phyloP scores from a whole-genome alignment of 2,888 invertebrate species.

The Drosophila atripex region DNA sequence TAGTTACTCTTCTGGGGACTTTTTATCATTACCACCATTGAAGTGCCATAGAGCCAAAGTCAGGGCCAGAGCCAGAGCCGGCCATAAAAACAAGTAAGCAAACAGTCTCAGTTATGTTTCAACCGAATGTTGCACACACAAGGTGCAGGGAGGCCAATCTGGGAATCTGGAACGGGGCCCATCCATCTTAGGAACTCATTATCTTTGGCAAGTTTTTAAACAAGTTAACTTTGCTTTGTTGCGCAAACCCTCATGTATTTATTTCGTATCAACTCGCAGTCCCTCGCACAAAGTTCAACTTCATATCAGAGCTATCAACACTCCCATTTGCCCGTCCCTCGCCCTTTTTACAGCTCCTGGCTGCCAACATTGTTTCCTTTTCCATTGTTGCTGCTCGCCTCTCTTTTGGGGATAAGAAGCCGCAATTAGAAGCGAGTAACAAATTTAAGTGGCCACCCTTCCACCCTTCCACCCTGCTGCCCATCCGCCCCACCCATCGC shows the following conservation, averaged over 20 bases:
- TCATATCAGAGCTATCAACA: slow-evolving; percentile 71
- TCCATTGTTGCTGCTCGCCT: slow-evolving; percentile 56
- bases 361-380: slow-evolving; percentile 41
- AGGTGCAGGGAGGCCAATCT: slow-evolving; percentile 11
- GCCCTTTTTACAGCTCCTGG: slow-evolving; percentile 15
- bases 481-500: background rate
- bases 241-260: slow-evolving; percentile 66
- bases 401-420: slow-evolving; percentile 51
- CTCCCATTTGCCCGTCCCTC: slow-evolving; percentile 47
- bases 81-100: slow-evolving; percentile 64
- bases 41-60: slow-evolving; percentile 44
- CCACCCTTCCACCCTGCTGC: background rate
- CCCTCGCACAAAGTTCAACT: slow-evolving; percentile 58
- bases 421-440: slow-evolving; percentile 71
- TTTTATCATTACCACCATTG: slow-evolving; percentile 69
- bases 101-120: slow-evolving; percentile 55
- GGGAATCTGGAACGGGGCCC: slow-evolving; percentile 16
- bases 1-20: slow-evolving; percentile 33
- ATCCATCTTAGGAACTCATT: slow-evolving; percentile 77
- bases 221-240: slow-evolving; percentile 51
- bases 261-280: slow-evolving; percentile 71
- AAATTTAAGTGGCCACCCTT: slow-evolving; percentile 59
- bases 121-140: slow-evolving; percentile 41
- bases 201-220: slow-evolving; percentile 76
- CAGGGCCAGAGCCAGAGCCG: slow-evolving; percentile 10